Percentiles rank a stretch among this genome's conserved stretches.
phyloP scores from a whole-genome alignment of 2,113 vertebrate genomes.

The Ceyx melanurus region DNA sequence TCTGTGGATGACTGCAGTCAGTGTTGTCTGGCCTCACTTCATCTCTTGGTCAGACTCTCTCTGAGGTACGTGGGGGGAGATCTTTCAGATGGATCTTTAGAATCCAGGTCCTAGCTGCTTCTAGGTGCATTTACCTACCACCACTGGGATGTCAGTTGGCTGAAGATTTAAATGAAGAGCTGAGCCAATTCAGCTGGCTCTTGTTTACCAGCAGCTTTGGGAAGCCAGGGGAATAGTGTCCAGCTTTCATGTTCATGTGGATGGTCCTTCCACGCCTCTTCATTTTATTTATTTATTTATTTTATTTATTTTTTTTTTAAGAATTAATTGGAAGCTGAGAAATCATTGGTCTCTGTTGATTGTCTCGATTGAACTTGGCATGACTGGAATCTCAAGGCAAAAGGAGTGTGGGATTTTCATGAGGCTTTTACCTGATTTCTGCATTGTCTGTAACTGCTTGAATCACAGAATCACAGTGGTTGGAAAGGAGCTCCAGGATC shows the following conservation, averaged over 20 bases:
- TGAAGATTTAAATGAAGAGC: not conserved
- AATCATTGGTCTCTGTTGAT: not conserved
- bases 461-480: no score
- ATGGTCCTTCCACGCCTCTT: accelerated
- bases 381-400: not conserved
- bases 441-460: not conserved
- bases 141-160: not conserved
- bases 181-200: not conserved
- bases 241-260: not conserved
- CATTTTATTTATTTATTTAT: no score
- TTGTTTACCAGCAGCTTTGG: not conserved
- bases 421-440: not conserved
- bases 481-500: no score
- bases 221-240: not conserved
- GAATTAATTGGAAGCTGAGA: not conserved
- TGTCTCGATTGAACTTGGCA: not conserved
- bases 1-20: not conserved
- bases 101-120: not conserved
- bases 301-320: not conserved
- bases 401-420: not conserved
- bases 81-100: not conserved
- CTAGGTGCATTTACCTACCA: not conserved
- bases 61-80: not conserved
- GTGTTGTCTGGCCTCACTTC: not conserved
- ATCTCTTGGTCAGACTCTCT: not conserved